These are phyloP conservation scores for Tautogolabrus adspersus DNA, from an alignment of 2,113 vertebrate species.

Conservation along the genomic window DNA sequence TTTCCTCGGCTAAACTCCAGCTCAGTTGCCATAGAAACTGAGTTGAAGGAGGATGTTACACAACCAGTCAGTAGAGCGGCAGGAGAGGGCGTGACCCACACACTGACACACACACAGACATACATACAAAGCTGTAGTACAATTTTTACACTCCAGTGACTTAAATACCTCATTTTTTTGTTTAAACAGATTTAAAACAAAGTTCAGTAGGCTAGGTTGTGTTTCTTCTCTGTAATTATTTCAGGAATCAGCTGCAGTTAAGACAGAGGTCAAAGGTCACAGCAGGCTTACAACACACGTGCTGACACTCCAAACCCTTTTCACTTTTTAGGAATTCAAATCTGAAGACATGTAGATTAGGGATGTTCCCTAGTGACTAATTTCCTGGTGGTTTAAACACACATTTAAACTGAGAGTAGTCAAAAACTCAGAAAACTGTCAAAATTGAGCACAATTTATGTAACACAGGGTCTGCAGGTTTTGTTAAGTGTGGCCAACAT, in stretches of 20 bases:
- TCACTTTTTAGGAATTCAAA: background rate
- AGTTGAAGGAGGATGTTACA: slow-evolving; percentile 4
- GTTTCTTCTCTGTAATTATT: background rate
- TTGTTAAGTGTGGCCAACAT: no score
- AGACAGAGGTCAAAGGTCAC: slow-evolving; percentile 20
- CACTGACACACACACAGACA: slow-evolving; percentile 2
- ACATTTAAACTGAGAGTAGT: no score
- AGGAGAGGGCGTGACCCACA: slow-evolving; percentile 12
- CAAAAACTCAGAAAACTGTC: no score
- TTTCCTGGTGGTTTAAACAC: no score
- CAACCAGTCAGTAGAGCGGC: background rate
- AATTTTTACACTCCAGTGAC: background rate
- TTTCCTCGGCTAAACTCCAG: slow-evolving; percentile 20
- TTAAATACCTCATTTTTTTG: background rate
- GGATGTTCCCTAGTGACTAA: no score
- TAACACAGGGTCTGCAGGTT: no score
- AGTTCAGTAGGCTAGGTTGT: background rate
- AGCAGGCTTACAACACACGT: background rate
- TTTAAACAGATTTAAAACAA: background rate
- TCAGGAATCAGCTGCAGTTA: background rate
- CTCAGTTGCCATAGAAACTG: slow-evolving; percentile 10
- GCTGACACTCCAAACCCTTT: background rate
- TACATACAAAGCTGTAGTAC: background rate
- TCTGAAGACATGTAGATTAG: background rate
- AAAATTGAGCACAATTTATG: no score